phyloP scores from a whole-genome alignment of 2,888 invertebrate species.

The Philereme vetulata region DNA sequence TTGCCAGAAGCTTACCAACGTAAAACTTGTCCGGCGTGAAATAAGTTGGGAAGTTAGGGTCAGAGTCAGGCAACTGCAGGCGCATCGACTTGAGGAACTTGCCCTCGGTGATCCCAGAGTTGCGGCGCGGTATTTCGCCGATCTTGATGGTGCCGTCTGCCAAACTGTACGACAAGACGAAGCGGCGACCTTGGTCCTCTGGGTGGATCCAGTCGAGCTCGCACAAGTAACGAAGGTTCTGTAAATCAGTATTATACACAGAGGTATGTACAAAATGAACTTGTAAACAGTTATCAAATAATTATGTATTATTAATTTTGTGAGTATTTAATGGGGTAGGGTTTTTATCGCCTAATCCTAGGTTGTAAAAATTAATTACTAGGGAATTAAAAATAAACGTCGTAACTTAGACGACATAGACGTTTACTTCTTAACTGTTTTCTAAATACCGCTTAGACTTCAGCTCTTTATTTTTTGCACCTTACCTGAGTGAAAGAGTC shows the following conservation, averaged over 20 bases:
- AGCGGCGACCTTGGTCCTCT: conserved; percentile 89
- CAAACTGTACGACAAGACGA: conserved; percentile 90
- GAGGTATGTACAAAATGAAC: not conserved
- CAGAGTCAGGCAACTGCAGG: conserved; percentile 87
- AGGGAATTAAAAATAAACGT: no score
- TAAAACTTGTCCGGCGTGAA: conserved; percentile 91
- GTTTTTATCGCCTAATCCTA: no score
- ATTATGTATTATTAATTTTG: no score
- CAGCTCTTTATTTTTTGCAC: no score
- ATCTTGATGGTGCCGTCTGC: conserved; percentile 90
- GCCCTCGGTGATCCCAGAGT: conserved; percentile 90
- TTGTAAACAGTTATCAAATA: no score
- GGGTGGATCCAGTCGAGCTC: conserved; percentile 90
- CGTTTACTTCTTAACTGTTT: no score
- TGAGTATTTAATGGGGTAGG: no score
- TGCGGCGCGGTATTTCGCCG: conserved; percentile 87
- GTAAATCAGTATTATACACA: conserved; percentile 15
- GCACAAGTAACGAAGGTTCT: conserved; percentile 89
- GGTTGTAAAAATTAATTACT: no score
- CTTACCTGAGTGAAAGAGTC: no score
- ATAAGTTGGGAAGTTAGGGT: conserved; percentile 88
- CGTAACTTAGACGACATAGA: no score
- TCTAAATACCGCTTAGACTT: no score
- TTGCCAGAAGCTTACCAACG: conserved; percentile 82
- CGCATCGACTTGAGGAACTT: conserved; percentile 88